Percentiles rank a stretch among this genome's conserved stretches.
Evolutionary conservation across 2,113 vertebrate species (phyloP).

Genomic region (Variabilichromis moorii): DNA sequence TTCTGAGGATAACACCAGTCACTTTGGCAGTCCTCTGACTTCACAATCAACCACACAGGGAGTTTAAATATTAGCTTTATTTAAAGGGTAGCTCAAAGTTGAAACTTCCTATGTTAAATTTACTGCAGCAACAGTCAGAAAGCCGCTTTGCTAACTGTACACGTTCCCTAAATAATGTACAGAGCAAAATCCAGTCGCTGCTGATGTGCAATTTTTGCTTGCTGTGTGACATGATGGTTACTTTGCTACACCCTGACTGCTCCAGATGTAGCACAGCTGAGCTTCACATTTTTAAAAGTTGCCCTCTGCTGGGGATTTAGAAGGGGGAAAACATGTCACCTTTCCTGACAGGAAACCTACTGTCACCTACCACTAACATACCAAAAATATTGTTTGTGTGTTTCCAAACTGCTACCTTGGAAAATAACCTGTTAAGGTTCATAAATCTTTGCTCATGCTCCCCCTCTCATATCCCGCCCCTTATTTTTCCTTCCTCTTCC

Average conservation of each 20-base stretch:
- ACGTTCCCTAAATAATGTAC: not conserved
- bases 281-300: not conserved
- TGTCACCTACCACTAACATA: not conserved
- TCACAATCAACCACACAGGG: not conserved
- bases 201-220: not conserved
- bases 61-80: not conserved
- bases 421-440: not conserved
- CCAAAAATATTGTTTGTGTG: not conserved
- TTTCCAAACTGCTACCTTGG: not conserved
- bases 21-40: not conserved
- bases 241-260: not conserved
- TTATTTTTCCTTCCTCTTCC: not conserved
- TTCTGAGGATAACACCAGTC: not conserved
- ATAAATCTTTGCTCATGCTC: not conserved
- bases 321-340: not conserved
- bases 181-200: not conserved
- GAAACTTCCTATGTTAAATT: not conserved
- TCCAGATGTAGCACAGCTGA: not conserved
- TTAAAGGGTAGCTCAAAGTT: not conserved
- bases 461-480: not conserved
- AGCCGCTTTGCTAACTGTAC: not conserved
- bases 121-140: not conserved
- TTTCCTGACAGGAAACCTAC: not conserved
- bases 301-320: not conserved
- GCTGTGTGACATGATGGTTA: not conserved